Percentiles rank a stretch among this genome's conserved stretches.
phyloP scores from a whole-genome alignment of 2,797 vertebrate species.

The Diplodus puntazzo region DNA sequence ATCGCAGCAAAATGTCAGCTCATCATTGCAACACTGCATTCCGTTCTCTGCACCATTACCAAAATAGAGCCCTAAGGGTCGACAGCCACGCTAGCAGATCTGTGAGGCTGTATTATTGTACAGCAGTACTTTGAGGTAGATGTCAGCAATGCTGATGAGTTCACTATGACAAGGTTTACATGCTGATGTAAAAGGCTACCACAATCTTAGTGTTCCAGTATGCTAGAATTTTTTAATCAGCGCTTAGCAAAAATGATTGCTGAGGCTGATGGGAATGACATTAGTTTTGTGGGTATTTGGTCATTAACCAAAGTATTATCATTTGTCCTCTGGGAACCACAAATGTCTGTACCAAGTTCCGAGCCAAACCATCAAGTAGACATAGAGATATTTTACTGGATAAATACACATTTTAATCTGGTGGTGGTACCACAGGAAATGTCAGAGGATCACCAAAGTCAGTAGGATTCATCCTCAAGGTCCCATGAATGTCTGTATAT shows the following conservation, averaged over 20 bases:
- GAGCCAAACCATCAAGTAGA: not conserved
- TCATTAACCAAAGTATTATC: rapidly evolving
- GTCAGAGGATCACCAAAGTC: not conserved
- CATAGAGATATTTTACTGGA: not conserved
- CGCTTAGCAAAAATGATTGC: not conserved
- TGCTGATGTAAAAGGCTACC: too few relatives aligned
- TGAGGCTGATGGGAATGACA: not conserved
- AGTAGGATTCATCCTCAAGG: not conserved
- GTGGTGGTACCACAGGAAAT: not conserved
- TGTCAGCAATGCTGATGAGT: not conserved
- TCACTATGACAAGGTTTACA: not conserved
- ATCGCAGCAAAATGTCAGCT: too few relatives aligned
- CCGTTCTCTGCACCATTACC: not conserved
- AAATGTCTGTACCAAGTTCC: not conserved
- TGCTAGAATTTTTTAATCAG: not conserved
- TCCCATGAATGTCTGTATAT: not conserved
- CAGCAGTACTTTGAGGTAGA: not conserved
- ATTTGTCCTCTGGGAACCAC: not conserved
- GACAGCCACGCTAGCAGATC: too few relatives aligned
- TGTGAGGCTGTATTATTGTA: not conserved
- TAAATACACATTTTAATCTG: not conserved
- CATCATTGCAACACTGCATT: not conserved
- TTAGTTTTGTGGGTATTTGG: not conserved
- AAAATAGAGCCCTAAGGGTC: not conserved
- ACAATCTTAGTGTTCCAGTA: not conserved